Percentiles rank a stretch among this genome's conserved stretches.
Conservation (phyloP, 2,797 vertebrate species). For the Coregonus sp. region DNA sequence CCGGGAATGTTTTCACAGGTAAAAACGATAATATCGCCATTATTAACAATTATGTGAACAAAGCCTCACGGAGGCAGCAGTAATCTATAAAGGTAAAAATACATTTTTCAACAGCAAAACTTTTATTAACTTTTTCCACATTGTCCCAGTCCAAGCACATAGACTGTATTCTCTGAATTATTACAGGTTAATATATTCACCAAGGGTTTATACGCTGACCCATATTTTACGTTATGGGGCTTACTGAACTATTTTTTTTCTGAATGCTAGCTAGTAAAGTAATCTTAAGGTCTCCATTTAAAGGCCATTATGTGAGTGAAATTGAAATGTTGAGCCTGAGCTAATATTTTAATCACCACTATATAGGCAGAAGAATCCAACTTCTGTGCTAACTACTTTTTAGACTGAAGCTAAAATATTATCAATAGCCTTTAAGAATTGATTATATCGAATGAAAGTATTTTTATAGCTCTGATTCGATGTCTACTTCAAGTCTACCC, state of each 20-base stretch:
- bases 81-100: slow-evolving; percentile 48
- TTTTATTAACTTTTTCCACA: slow-evolving; percentile 34
- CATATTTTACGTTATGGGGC: neutral
- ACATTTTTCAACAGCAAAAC: slow-evolving; percentile 29
- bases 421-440: neutral
- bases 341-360: neutral
- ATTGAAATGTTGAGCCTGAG: neutral
- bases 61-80: slow-evolving; percentile 40
- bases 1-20: slow-evolving; percentile 61
- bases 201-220: slow-evolving; percentile 11
- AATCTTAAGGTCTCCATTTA: slow-evolving; percentile 25
- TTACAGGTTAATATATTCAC: slow-evolving; percentile 23
- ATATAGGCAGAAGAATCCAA: neutral
- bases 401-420: neutral
- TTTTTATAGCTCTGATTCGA: neutral
- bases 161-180: slow-evolving; percentile 20
- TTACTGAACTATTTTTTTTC: neutral
- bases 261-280: slow-evolving; percentile 26
- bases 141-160: slow-evolving; percentile 13
- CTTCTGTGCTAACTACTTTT: neutral
- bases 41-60: slow-evolving; percentile 65
- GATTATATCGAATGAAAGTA: neutral
- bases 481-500: too few relatives aligned
- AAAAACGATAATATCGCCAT: slow-evolving; percentile 55
- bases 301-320: neutral